Conservation (phyloP, 2,888 invertebrate species). For the Norana najaformis region DNA sequence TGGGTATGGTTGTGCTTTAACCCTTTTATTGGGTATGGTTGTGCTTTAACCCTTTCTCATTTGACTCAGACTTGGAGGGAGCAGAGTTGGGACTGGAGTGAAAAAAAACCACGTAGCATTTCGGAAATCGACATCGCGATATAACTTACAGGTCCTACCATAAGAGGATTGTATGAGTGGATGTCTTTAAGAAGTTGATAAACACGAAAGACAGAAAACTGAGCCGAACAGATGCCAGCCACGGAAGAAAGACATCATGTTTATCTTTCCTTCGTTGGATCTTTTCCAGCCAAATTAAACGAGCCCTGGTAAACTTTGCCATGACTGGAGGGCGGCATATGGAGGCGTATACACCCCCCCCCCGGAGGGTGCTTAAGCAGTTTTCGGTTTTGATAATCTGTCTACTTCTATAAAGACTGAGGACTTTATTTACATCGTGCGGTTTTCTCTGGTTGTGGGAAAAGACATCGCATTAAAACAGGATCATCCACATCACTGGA, state of each 20-base stretch:
- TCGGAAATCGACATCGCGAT: not conserved
- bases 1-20: not conserved
- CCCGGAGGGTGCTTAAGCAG: not conserved
- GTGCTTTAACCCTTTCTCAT: not conserved
- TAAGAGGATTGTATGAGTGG: not conserved
- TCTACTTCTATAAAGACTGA: not conserved
- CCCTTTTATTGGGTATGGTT: no score
- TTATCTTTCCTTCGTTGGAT: not conserved
- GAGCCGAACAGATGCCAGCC: not conserved
- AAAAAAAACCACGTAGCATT: no score
- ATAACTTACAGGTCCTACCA: not conserved
- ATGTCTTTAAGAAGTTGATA: not conserved
- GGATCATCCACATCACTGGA: not conserved
- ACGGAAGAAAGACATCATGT: not conserved
- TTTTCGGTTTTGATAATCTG: not conserved
- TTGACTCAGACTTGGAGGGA: not conserved
- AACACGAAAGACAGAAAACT: not conserved
- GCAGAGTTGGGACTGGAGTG: not conserved
- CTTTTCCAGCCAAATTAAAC: constrained; percentile 4
- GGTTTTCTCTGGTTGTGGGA: not conserved
- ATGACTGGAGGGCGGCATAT: not conserved
- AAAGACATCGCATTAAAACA: not conserved
- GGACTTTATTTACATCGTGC: not conserved
- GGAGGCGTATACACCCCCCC: not conserved
- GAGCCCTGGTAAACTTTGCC: not conserved